These are phyloP conservation scores for Trichogramma pretiosum DNA, from an alignment of 1,140 invertebrate species.

Conservation along the genomic window DNA sequence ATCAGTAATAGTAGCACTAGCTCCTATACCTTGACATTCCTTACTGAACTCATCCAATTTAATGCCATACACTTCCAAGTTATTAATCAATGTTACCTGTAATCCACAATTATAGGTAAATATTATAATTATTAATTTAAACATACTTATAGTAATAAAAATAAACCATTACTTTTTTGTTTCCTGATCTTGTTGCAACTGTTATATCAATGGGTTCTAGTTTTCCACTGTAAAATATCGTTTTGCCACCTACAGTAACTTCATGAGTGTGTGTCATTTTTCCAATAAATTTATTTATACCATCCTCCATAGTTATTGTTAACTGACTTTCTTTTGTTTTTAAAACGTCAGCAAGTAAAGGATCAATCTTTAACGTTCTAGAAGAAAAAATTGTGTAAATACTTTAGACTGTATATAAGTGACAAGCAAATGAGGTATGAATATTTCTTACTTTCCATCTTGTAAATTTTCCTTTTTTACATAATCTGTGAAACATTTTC, in stretches of 20 bases:
- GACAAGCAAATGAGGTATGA: not conserved
- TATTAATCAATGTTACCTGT: constrained; percentile 78
- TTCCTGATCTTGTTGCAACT: constrained; percentile 68
- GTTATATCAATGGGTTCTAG: constrained; percentile 71
- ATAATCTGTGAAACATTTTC: constrained; percentile 66
- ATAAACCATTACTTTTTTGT: constrained; percentile 66
- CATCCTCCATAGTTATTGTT: constrained; percentile 59
- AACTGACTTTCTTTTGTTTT: constrained; percentile 40
- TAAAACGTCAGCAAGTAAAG: constrained; percentile 37
- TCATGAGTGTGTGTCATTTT: constrained; percentile 71
- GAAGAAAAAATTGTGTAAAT: constrained; percentile 14
- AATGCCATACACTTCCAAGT: constrained; percentile 78
- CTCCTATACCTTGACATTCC: constrained; percentile 77
- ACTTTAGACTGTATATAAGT: not conserved
- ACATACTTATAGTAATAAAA: too few relatives aligned
- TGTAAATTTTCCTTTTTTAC: constrained; percentile 65
- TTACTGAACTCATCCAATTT: constrained; percentile 69
- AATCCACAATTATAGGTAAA: constrained; percentile 7
- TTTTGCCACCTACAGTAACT: constrained; percentile 52
- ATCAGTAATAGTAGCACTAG: constrained; percentile 72
- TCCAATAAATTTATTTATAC: constrained; percentile 58
- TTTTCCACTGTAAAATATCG: constrained; percentile 60
- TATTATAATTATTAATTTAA: constrained; percentile 75
- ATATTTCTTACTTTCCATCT: constrained; percentile 38
- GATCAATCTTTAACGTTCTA: constrained; percentile 52